These are phyloP conservation scores for Chondrosia reniformis DNA, from an alignment of 37 sponge, comb jelly and placozoan species.

Conservation along the genomic window DNA sequence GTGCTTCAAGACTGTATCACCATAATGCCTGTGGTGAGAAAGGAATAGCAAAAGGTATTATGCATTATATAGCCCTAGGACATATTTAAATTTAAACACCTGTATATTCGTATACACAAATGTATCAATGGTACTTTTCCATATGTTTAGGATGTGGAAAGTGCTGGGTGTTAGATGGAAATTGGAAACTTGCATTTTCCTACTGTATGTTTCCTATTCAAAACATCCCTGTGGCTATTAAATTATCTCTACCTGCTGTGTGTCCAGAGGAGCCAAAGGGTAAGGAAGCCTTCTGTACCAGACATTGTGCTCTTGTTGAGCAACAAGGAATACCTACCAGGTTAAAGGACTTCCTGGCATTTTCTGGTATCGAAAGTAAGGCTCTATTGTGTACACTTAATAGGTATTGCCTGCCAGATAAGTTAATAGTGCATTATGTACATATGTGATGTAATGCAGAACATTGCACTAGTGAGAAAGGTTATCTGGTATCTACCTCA, in stretches of 20 bases:
- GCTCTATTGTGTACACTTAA: background rate
- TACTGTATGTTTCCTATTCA: background rate
- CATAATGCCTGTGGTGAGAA: background rate
- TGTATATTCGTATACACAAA: background rate
- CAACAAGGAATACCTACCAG: background rate
- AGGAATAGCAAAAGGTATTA: background rate
- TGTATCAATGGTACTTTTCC: background rate
- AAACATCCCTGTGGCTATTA: background rate
- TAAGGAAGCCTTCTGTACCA: background rate
- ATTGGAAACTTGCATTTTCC: background rate
- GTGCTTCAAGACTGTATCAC: background rate
- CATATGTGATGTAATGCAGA: too few species aligned
- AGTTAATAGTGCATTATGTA: too few species aligned
- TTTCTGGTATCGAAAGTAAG: background rate
- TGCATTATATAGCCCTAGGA: too few species aligned
- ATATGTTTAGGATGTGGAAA: conserved; percentile 9
- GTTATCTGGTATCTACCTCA: too few species aligned
- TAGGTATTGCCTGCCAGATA: too few species aligned
- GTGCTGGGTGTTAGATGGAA: background rate
- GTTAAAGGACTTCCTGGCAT: background rate
- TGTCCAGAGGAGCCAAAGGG: background rate
- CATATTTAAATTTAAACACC: background rate
- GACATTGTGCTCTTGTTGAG: background rate
- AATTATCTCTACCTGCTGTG: background rate
- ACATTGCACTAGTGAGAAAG: too few species aligned